Evolutionary conservation across 2,888 invertebrate genomes (phyloP).

Genomic region (Ichneumon xanthorius): DNA sequence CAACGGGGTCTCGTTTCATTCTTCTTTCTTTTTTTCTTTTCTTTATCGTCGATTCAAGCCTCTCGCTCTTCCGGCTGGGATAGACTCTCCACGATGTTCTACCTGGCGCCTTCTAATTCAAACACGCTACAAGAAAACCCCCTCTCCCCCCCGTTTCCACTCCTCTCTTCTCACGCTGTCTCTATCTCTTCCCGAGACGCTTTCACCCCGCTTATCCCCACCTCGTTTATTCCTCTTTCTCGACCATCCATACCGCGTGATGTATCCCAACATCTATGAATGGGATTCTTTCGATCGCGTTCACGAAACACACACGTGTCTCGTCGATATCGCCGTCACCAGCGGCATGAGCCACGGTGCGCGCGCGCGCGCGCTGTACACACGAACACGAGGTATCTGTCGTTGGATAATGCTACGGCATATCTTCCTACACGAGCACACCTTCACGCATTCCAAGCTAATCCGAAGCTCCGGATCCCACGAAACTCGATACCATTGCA

Average conservation of each 20-base stretch:
- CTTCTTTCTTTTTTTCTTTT: slow-evolving; percentile 10
- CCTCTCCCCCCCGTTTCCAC: slow-evolving; percentile 24
- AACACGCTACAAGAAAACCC: slow-evolving; percentile 62
- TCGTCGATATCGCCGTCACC: slow-evolving; percentile 25
- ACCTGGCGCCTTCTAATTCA: slow-evolving; percentile 79
- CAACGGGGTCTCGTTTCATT: slow-evolving; percentile 37
- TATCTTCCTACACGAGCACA: slow-evolving; percentile 69
- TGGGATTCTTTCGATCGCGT: slow-evolving; percentile 79
- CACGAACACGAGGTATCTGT: slow-evolving; percentile 32
- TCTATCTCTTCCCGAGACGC: slow-evolving; percentile 52
- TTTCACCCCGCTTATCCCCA: slow-evolving; percentile 58
- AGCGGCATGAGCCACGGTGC: neutral
- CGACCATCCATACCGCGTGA: slow-evolving; percentile 58
- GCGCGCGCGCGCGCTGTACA: slow-evolving; percentile 22
- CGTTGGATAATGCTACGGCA: slow-evolving; percentile 42
- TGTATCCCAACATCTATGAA: slow-evolving; percentile 78
- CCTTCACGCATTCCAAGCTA: slow-evolving; percentile 81
- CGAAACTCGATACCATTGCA: slow-evolving; percentile 75
- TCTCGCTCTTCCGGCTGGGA: slow-evolving; percentile 14
- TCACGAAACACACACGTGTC: slow-evolving; percentile 56
- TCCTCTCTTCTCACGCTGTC: slow-evolving; percentile 58
- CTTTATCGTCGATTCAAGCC: slow-evolving; percentile 49
- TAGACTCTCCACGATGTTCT: slow-evolving; percentile 74
- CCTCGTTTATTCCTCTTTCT: slow-evolving; percentile 63
- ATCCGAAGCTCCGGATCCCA: slow-evolving; percentile 75